Evolutionary conservation across 1,140 invertebrate genomes (phyloP), one percentile per base, ranked within the genome.

Genomic region (Lethocerus indicus): DNA sequence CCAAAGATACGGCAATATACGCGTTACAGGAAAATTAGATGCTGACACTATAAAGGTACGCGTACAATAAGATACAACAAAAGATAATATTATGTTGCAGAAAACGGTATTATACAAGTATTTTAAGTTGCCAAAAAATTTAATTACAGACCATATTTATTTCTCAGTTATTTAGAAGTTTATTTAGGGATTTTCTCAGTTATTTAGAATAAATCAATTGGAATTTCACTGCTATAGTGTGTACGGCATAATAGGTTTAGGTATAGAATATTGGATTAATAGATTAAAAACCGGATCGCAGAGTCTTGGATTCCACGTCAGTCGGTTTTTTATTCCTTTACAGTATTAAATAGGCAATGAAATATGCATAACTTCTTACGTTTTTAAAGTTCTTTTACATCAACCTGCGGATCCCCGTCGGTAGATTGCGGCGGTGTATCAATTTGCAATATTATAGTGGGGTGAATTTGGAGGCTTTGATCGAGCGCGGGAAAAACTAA

Each of bases 1-100:
- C 60, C 80, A 83, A 63, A 71, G 62, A 54, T 82, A 74, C 63
- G 79, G 78, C 18, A 74, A 67, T n/a, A 65, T 83, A 14, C 62
- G 69, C 13, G 64, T 72, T 58, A 81, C 78, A 1, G 80, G 80
- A 18, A 58, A 64, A 7, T 54, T 81, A 12, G 75, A 82, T 59
- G 62, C 66, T 27, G 66, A 62, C 12, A 83, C 80, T 2, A 60
- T 72, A 43, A 62, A 72, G 57, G 71, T 75, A 63, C 62, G 63
- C 29, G 14, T 44, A 41, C 23, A 21, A 40, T 26, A 43, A 39
- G 27, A 28, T 26, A 6, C 6, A 45, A 29, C 39, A 45, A 14
- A 26, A 37, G 7, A 28, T 23, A 43, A 24, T 43, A 40, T 37
- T 13, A 48, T 41, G 42, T 54, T 28, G 13, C 23, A 21, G 13